These are phyloP conservation scores for Ophion obscuratus DNA, from an alignment of 2,888 invertebrate species.

Conservation along the genomic window DNA sequence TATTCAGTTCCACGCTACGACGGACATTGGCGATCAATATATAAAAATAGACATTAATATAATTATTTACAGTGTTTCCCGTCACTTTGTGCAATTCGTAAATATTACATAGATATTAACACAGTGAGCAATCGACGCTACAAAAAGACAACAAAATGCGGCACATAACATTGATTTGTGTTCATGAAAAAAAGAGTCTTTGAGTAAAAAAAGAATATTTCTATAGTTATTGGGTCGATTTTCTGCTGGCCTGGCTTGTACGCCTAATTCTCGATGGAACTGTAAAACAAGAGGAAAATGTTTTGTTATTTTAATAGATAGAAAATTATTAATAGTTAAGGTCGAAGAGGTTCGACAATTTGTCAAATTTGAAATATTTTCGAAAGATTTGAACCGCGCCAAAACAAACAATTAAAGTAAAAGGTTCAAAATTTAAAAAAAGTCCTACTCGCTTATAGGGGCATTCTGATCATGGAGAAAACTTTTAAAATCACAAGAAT, in stretches of 20 bases:
- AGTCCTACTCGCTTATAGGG: too few relatives aligned
- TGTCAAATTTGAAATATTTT: neutral
- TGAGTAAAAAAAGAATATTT: neutral
- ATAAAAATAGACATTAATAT: too few relatives aligned
- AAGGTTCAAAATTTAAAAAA: too few relatives aligned
- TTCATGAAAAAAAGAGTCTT: neutral
- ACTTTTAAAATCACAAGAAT: too few relatives aligned
- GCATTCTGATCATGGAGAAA: neutral
- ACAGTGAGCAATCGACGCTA: neutral
- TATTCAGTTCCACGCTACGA: neutral
- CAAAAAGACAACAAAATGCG: neutral
- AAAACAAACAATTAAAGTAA: too few relatives aligned
- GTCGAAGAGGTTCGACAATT: neutral
- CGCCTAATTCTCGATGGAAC: slow-evolving; percentile 20
- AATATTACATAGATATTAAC: neutral
- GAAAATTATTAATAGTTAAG: too few relatives aligned
- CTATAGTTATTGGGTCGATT: neutral
- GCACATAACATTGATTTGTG: neutral
- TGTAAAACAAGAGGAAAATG: slow-evolving; percentile 1
- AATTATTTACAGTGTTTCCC: too few relatives aligned
- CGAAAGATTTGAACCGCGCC: neutral
- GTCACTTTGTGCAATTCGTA: neutral
- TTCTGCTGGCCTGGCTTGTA: neutral
- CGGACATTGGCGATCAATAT: too few relatives aligned
- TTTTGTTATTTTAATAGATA: too few relatives aligned